Evolutionary conservation across 2,113 vertebrate genomes (phyloP), one percentile per base, ranked within the genome.

Genomic region (Nanorana parkeri): DNA sequence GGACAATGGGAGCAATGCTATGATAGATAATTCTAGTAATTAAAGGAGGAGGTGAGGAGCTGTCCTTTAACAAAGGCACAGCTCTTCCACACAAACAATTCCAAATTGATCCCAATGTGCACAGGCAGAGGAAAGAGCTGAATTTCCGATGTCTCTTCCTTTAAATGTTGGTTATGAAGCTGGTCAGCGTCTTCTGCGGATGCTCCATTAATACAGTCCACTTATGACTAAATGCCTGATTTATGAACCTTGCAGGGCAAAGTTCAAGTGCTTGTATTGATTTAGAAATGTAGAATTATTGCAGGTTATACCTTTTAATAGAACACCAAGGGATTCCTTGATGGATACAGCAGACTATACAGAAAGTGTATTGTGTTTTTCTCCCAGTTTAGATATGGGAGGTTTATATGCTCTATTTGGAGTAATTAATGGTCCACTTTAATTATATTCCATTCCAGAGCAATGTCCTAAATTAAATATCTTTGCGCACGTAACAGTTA

Each of bases 221-320:
- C 73, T 83, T 75, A 29, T 83, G 80, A 83, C 71, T 76, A 75
- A 68, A 76, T 68, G 63, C 29, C 32, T 76, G 32, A 21, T 75
- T 83, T 83, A 76, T 68, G 52, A 68, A 75, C 26, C 28, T 64
- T 68, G 52, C 26, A 13, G 64, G 72, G 26, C 72, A 76, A 68
- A 68, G 80, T 74, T 83, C 72, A 83, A 83, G 63, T 83, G 28
- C 51, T 68, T 83, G 21, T 68, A 83, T 83, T 83, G 80, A 83
- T 76, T 75, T 41, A 52, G 64, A 83, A 75, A 76, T 67, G 23
- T 24, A 83, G 80, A 83, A 56, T 60, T 65, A 75, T 75, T 83
- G 80, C 32, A 54, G 63, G 54, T 65, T 76, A 41, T 83, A 36
- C 55, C 80, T 67, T 83, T 83, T 75, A 83, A 76, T 83, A 76